These are phyloP conservation scores for Noctua comes DNA, from an alignment of 2,888 invertebrate genomes.

Conservation along the genomic window DNA sequence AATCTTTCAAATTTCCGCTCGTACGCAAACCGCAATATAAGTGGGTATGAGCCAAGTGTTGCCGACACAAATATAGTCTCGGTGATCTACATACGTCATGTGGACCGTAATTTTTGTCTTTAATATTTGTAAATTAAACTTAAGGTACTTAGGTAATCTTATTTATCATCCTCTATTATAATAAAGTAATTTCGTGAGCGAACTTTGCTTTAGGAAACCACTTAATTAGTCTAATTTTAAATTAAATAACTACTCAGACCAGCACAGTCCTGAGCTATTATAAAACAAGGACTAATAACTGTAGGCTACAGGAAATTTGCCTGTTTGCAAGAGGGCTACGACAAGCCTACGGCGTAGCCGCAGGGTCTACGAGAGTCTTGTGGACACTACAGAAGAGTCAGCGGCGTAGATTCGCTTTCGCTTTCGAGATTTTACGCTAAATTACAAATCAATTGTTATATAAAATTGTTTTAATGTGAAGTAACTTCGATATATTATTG, in stretches of 20 bases:
- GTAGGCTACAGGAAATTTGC: background rate
- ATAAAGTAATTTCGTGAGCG: background rate
- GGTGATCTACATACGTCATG: constrained; percentile 42
- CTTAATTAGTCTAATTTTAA: background rate
- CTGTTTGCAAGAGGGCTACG: constrained; percentile 20
- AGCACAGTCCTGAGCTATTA: background rate
- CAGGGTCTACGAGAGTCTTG: background rate
- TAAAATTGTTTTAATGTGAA: background rate
- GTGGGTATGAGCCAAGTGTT: constrained; percentile 33
- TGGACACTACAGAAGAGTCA: background rate
- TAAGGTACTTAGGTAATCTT: background rate
- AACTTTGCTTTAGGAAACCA: background rate
- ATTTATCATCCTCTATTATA: background rate
- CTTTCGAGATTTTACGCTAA: background rate
- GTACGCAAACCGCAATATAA: constrained; percentile 44
- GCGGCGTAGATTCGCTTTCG: background rate
- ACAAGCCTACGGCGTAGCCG: constrained; percentile 35
- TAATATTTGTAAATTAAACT: background rate
- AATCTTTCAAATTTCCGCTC: constrained; percentile 66
- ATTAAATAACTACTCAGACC: constrained; percentile 4
- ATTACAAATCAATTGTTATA: background rate
- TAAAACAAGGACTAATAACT: background rate
- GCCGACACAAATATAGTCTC: constrained; percentile 39
- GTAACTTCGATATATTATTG: background rate
- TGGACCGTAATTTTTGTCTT: constrained; percentile 3